Base-by-base conservation (phyloP, 2,888 invertebrate genomes). In the Yponomeuta evonymella region DNA sequence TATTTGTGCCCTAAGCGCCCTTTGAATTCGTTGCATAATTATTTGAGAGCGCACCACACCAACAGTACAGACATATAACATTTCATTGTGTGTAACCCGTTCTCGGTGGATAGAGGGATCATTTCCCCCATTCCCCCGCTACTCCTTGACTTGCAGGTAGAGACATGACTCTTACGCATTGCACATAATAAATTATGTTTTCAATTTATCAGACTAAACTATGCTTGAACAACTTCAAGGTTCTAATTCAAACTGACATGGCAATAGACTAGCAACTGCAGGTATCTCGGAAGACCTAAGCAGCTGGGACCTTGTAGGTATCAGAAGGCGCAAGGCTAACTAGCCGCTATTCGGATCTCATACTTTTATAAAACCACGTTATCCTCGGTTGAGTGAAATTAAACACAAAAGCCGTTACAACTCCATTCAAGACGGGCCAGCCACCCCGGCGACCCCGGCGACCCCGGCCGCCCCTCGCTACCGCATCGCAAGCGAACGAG, bases 81-180 rank as follows among this genome's bases (percentile, higher is more conserved):
- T 68, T 43, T 68, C 8, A 43, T 65, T 65, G 51, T 58, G 67
- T 67, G 51, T 30, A 5, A 29, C 30, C 68, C 51, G 51, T 66
- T 36, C 65, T 6, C 30, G 33, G 15, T 8, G 48, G 33, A 58
- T 62, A 69, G 51, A 30, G 67, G 71, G 72, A 72, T 72, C 70
- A 23, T 23, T 23, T 23, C 23, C 23, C 23, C 23, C 71, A 43
- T 71, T 77, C 78, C 75, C 74, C 29, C 68, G 51, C 48, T 65
- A 72, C 75, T 76, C 73, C 75, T 78, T 75, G 75, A 30, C 71
- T 72, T 67, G 51, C 77, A 79, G 78, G 81, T 83, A 82, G 81
- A 85, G 80, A 80, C 83, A 85, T 83, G 81, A 79, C 76, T 75
- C 72, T 77, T 75, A 51, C 51, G 48, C 68, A 68, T 73, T 74